Evolutionary conservation across 2,888 invertebrate species (phyloP), one percentile per base, ranked within the genome.

Genomic region (Penaeus monodon): DNA sequence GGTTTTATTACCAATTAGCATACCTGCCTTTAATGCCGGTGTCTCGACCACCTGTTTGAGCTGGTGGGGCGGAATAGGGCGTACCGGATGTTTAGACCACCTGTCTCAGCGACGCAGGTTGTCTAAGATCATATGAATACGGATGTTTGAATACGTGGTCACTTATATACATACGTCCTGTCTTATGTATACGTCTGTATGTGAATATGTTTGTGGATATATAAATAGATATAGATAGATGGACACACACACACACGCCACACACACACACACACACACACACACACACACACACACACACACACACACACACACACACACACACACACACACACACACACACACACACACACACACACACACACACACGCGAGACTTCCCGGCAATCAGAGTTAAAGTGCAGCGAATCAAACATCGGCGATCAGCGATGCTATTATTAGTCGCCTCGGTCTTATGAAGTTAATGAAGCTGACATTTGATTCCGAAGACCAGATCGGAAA

Each of bases 1-100:
- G 57, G 17, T 84, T 84, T 84, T 84, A 84, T 68, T 78, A 70
- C 84, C 84, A 84, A 84, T 84, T 84, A 84, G 68, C 78, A 84
- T 84, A 78, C 78, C 68, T 78, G 68, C 33, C 78, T 84, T 78
- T 84, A 84, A 66, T 84, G 78, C 29, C 68, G 84, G 78, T 81
- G 84, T 44, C 78, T 68, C 57, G 78, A 57, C 57, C 57, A 57
- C 17, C 77, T 49, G 77, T 49, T 77, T 57, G 49, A 33, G 77
- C 77, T n/a, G 29, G 49, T 29, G 49, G 65, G 83, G 49, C 38
- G 49, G 65, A 38, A 73, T 29, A 33, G 49, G 38, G 66, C 64
- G 22, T 14, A 77, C 24, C 24, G 83, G 27, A 33, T 73, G 33
- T 73, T 73, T 73, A 73, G 73, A 38, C 73, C 73, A 73, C 38